A percentile compares a stretch with the other conserved stretches of the same genome.
Evolutionary conservation across 1,140 invertebrate species (phyloP).

Genomic region (Hormaphis cornu): DNA sequence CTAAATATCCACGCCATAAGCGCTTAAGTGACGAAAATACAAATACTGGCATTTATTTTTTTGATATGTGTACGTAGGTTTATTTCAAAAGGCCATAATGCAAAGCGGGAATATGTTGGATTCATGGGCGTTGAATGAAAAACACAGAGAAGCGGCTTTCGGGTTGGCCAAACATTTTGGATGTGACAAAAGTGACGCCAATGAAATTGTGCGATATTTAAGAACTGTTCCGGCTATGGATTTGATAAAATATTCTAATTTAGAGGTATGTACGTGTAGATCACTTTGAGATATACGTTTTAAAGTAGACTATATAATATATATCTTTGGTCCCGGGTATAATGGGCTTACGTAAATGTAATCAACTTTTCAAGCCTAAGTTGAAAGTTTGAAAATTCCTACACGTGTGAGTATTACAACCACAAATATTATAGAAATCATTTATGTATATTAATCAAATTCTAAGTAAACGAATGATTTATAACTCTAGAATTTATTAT

Average conservation of each 20-base stretch:
- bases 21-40: too few relatives aligned
- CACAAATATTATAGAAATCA: neutral
- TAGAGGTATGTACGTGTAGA: too few relatives aligned
- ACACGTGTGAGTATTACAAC: neutral
- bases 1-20: too few relatives aligned
- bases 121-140: slow-evolving; percentile 49
- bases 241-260: slow-evolving; percentile 30
- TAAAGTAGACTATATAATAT: too few relatives aligned
- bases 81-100: slow-evolving; percentile 42
- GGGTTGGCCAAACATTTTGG: slow-evolving; percentile 31
- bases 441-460: neutral
- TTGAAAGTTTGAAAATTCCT: neutral
- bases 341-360: neutral
- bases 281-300: too few relatives aligned
- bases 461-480: neutral
- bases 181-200: slow-evolving; percentile 15
- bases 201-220: slow-evolving; percentile 34
- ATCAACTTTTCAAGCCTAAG: neutral
- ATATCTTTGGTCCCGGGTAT: neutral
- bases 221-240: slow-evolving; percentile 18
- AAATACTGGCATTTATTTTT: neutral
- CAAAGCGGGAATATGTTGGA: slow-evolving; percentile 55
- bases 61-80: slow-evolving; percentile 38
- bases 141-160: slow-evolving; percentile 7
- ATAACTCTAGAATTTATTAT: neutral